A percentile compares a stretch with the other conserved stretches of the same genome.
These are phyloP conservation scores for Ateles fusciceps DNA, from an alignment of 2,797 vertebrate genomes.

Conservation along the genomic window DNA sequence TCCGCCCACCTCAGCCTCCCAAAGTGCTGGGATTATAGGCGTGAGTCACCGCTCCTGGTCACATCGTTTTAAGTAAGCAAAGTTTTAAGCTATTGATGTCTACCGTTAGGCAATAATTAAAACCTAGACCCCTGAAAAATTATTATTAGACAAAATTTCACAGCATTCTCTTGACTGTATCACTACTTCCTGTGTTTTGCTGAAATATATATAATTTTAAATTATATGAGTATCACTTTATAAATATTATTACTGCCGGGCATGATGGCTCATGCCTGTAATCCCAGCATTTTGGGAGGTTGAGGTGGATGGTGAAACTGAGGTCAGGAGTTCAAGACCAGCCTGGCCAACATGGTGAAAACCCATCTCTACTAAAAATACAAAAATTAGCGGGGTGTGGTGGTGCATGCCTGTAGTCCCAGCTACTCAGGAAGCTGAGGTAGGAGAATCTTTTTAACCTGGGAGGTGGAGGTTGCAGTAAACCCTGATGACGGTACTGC, in stretches of 20 bases:
- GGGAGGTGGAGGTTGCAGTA: background rate
- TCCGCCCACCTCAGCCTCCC: background rate
- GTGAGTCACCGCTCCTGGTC: rapidly evolving
- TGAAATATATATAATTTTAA: background rate
- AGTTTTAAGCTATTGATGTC: background rate
- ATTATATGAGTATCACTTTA: background rate
- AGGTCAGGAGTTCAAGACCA: background rate
- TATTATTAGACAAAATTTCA: background rate
- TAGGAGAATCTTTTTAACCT: background rate
- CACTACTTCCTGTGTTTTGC: background rate
- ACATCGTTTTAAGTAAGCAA: background rate
- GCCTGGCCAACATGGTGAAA: background rate
- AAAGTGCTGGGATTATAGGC: background rate
- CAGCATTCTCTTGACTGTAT: background rate
- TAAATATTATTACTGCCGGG: background rate
- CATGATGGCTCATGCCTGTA: background rate
- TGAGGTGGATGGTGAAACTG: background rate
- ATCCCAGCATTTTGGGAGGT: background rate
- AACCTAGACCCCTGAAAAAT: background rate
- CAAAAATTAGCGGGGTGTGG: rapidly evolving
- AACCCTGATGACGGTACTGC: background rate
- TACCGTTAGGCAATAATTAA: background rate
- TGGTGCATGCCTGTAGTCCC: background rate
- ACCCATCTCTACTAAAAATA: background rate
- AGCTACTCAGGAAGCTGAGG: background rate